Conservation (phyloP, 1,140 invertebrate genomes). For the Musca vetustissima region DNA sequence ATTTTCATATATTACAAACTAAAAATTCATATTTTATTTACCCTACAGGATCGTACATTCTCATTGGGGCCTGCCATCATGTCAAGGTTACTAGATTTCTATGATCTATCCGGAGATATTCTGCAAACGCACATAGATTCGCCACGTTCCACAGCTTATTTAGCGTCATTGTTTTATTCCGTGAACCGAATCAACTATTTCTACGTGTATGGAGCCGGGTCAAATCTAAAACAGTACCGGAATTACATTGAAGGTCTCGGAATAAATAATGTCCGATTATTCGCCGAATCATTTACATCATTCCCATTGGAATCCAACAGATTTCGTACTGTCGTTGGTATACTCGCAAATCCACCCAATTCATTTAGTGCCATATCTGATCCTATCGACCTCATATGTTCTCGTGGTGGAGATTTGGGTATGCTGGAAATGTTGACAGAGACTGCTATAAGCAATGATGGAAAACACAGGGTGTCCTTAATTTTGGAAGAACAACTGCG, state of each 20-base stretch:
- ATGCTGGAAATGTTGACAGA: slow-evolving; percentile 70
- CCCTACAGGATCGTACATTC: slow-evolving; percentile 74
- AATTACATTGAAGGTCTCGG: slow-evolving; percentile 59
- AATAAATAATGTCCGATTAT: slow-evolving; percentile 62
- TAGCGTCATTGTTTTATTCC: slow-evolving; percentile 67
- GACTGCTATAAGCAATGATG: slow-evolving; percentile 63
- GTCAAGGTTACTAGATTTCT: slow-evolving; percentile 64
- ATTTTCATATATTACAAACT: too few relatives aligned
- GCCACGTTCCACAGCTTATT: slow-evolving; percentile 71
- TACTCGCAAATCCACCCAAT: slow-evolving; percentile 73
- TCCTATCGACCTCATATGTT: slow-evolving; percentile 71
- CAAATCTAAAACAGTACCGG: slow-evolving; percentile 59
- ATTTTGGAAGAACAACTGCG: slow-evolving; percentile 69
- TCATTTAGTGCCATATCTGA: slow-evolving; percentile 74
- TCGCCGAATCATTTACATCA: slow-evolving; percentile 63
- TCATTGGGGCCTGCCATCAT: slow-evolving; percentile 73
- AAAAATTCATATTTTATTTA: too few relatives aligned
- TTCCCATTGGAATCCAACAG: slow-evolving; percentile 60
- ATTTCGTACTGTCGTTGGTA: slow-evolving; percentile 70
- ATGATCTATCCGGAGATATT: slow-evolving; percentile 69
- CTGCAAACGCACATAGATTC: slow-evolving; percentile 74
- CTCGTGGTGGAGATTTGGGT: slow-evolving; percentile 66
- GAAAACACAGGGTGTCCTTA: slow-evolving; percentile 60
- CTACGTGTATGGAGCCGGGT: slow-evolving; percentile 61
- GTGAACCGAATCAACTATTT: slow-evolving; percentile 64